Percentiles rank a stretch among this genome's conserved stretches.
Evolutionary conservation across 2,888 invertebrate genomes (phyloP).

Genomic region (Mamestra brassicae): DNA sequence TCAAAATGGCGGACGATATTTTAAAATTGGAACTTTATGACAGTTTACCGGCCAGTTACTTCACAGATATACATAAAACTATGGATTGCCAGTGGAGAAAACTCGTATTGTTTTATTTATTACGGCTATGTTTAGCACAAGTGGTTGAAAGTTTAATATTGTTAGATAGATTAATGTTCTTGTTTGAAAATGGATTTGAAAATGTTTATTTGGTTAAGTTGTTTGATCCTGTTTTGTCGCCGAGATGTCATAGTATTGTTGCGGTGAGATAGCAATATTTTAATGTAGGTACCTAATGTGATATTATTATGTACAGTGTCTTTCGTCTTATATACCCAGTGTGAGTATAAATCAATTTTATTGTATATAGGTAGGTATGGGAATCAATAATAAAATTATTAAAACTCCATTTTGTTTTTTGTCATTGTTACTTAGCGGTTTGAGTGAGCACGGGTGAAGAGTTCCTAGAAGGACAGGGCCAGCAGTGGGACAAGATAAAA

Average conservation of each 20-base stretch:
- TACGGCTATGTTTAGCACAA: slow-evolving; percentile 94
- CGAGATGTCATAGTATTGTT: slow-evolving; percentile 95
- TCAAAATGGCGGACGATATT: slow-evolving; percentile 92
- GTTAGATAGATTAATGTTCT: slow-evolving; percentile 95
- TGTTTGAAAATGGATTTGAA: slow-evolving; percentile 92
- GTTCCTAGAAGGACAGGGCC: too few species aligned
- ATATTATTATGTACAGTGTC: slow-evolving; percentile 2
- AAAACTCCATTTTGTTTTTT: not conserved
- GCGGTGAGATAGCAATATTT: slow-evolving; percentile 87
- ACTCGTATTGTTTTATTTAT: slow-evolving; percentile 94
- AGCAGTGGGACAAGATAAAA: too few species aligned
- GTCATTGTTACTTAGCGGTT: not conserved
- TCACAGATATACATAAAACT: slow-evolving; percentile 70
- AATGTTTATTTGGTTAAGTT: slow-evolving; percentile 93
- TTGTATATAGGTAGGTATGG: not conserved
- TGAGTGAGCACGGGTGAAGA: too few species aligned
- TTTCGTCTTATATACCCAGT: not conserved
- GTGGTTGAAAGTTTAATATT: slow-evolving; percentile 95
- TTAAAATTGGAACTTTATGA: slow-evolving; percentile 89
- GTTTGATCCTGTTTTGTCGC: slow-evolving; percentile 96
- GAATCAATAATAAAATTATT: slow-evolving; percentile 20
- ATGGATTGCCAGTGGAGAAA: slow-evolving; percentile 87
- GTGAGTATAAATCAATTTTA: not conserved
- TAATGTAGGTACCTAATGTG: not conserved
- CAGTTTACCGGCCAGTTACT: slow-evolving; percentile 76